Evolutionary conservation across 2,113 vertebrate genomes (phyloP), one percentile per base, ranked within the genome.

Genomic region (Rynchops niger): DNA sequence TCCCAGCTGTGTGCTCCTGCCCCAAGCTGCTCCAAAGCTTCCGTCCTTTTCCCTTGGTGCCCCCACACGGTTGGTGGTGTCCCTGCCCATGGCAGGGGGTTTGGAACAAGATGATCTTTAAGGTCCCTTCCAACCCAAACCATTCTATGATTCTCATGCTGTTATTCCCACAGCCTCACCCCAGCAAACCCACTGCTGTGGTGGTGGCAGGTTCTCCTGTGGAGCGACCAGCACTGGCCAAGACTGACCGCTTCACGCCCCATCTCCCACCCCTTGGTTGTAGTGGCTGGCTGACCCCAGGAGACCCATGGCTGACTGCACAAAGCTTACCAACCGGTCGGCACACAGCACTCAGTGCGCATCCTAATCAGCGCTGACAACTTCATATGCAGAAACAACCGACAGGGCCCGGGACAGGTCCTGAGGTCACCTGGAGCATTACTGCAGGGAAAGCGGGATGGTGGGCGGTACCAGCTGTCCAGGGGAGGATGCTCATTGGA

Each of bases 281-380:
- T 8, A 49, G 45, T 0, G 2, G 6, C 50, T 52, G 50, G 8
- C 49, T 82, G 70, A 70, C 45, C 43, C 1, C 0, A 61, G 81
- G 42, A 58, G 14, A 25, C 12, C 40, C 32, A 3, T 1, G 38
- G 70, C 1, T 62, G 53, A 69, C 32, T 17, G 55, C 87, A 45
- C 43, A 42, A 50, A 73, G 12, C 27, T 63, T n/a, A 19, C 49
- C 80, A 21, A 20, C 27, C 0, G 3, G 38, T 11, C 53, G 59
- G 79, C 63, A 45, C 15, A 6, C 38, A 38, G 78, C 34, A 9
- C 55, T 55, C 17, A 11, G 2, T 19, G 69, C 2, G 2, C 1
- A 0, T 22, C 61, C 50, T 12, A 1, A 43, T n/a, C 71, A 49
- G 15, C 0, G 0, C 50, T 52, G 81, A 17, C 71, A 83, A 15